Conservation (phyloP, 2,888 invertebrate species). For the Drosophila macrothrix region DNA sequence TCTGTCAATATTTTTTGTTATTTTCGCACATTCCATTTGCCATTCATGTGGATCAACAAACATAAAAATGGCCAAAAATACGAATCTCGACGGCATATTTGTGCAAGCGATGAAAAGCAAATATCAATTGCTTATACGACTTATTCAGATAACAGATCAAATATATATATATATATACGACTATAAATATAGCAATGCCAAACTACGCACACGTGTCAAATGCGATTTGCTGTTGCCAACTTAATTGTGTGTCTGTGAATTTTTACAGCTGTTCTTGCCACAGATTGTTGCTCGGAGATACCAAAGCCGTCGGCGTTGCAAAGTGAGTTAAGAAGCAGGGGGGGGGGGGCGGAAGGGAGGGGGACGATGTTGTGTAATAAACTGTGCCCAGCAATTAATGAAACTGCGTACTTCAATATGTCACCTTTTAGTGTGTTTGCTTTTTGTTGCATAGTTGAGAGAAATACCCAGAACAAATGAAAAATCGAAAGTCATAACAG, state of each 20-base stretch:
- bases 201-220: constrained; percentile 36
- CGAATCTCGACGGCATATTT: constrained; percentile 55
- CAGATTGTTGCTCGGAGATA: constrained; percentile 19
- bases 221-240: constrained; percentile 44
- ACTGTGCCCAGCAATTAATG: constrained; percentile 39
- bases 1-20: constrained; percentile 35
- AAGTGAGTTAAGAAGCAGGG: not conserved
- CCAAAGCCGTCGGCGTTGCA: constrained; percentile 1
- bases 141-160: constrained; percentile 28
- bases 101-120: constrained; percentile 66
- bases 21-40: constrained; percentile 12
- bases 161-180: not conserved
- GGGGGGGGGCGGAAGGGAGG: fast-evolving
- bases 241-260: constrained; percentile 53
- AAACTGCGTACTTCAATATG: constrained; percentile 32
- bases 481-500: constrained; percentile 22
- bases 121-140: constrained; percentile 47
- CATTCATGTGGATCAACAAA: constrained; percentile 26
- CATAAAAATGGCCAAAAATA: constrained; percentile 24
- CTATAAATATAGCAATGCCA: constrained; percentile 27
- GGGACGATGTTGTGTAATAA: not conserved
- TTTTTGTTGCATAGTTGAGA: constrained; percentile 1
- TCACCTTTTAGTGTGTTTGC: not conserved
- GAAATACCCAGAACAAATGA: not conserved
- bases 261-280: constrained; percentile 63